Evolutionary conservation across 2,113 vertebrate species (phyloP).

Genomic region (Heloderma charlesbogerti): DNA sequence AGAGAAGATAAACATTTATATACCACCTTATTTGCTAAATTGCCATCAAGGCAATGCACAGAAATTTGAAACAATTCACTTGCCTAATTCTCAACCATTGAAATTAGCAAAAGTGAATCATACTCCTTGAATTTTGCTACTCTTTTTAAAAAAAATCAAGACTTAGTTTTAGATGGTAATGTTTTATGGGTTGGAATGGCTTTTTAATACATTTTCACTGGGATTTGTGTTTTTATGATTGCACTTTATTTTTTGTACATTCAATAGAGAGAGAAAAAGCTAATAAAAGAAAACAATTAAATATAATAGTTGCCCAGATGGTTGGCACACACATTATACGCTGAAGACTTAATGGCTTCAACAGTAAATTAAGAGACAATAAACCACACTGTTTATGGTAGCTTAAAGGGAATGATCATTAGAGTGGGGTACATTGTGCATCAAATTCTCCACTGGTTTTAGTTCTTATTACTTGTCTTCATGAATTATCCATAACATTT

Average conservation of each 20-base stretch:
- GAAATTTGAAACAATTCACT: no score
- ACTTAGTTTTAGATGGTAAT: neutral
- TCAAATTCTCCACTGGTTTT: constrained; percentile 71
- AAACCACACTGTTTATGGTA: constrained; percentile 60
- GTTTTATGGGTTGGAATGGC: neutral
- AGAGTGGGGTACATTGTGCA: constrained; percentile 63
- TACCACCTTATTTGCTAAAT: no score
- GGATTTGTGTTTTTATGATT: neutral
- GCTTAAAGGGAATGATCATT: constrained; percentile 71
- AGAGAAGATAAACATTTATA: no score
- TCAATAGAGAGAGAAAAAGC: neutral
- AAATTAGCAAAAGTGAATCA: no score
- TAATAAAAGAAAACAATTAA: neutral
- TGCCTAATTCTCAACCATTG: no score
- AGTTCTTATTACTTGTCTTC: constrained; percentile 70
- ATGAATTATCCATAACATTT: constrained; percentile 68
- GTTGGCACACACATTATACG: constrained; percentile 51
- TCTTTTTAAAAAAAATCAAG: neutral
- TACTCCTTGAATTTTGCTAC: no score
- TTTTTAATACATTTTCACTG: neutral
- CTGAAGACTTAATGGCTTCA: constrained; percentile 69
- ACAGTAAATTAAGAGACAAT: constrained; percentile 59
- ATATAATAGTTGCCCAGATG: neutral
- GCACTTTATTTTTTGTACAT: neutral
- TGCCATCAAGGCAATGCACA: no score